These are phyloP conservation scores for Peromyscus aztecus DNA, from an alignment of 2,797 vertebrate genomes.

Conservation along the genomic window DNA sequence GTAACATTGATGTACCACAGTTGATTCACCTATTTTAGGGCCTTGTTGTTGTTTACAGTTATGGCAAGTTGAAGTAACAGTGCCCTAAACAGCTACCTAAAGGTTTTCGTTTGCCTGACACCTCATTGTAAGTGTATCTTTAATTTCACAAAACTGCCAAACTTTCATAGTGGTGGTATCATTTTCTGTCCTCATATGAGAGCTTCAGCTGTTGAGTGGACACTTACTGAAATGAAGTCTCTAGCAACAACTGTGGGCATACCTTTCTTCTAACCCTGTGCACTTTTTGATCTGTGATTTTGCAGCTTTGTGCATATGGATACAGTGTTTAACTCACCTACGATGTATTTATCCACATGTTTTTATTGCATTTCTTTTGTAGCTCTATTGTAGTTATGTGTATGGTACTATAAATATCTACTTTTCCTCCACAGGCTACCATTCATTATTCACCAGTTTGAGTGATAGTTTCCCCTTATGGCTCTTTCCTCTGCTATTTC, in stretches of 20 bases:
- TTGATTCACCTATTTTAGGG: not conserved
- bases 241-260: no score
- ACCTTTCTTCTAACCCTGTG: not conserved
- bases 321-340: not conserved
- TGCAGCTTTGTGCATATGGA: not conserved
- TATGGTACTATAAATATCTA: not conserved
- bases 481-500: not conserved
- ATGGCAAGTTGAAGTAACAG: not conserved
- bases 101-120: not conserved
- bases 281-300: not conserved
- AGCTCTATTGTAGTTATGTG: not conserved
- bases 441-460: not conserved
- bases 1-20: not conserved
- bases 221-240: not conserved
- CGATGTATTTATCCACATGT: not conserved
- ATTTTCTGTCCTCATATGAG: not conserved
- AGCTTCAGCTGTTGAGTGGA: not conserved
- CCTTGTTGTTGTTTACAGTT: not conserved
- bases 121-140: not conserved
- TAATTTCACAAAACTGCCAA: not conserved
- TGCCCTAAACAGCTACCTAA: not conserved
- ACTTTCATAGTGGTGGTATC: not conserved
- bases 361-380: constrained; percentile 24
- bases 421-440: not conserved
- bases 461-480: not conserved